Evolutionary conservation across 1,140 invertebrate species (phyloP).

Genomic region (honey bee (Apis mellifera)): DNA sequence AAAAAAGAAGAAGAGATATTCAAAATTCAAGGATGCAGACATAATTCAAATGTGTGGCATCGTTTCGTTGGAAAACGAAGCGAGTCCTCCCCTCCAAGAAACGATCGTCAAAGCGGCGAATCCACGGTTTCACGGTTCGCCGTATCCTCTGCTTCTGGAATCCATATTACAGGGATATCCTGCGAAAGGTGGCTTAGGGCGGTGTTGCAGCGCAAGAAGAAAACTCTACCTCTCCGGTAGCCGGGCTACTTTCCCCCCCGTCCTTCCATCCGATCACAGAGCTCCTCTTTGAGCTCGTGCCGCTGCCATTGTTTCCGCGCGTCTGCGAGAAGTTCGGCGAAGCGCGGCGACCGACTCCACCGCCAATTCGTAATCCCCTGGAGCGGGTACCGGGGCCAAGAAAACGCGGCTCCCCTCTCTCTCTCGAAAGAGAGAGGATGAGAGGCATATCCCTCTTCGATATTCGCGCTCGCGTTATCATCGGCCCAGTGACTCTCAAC

Average conservation of each 20-base stretch:
- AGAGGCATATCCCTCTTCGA: not conserved
- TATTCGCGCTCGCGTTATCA: not conserved
- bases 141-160: not conserved
- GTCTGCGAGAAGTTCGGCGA: slow-evolving; percentile 29
- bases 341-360: slow-evolving; percentile 61
- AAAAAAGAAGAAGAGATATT: too few relatives aligned
- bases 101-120: slow-evolving; percentile 23
- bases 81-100: not conserved
- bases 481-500: not conserved
- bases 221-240: slow-evolving; percentile 13
- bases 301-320: slow-evolving; percentile 60
- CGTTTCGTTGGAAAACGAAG: not conserved
- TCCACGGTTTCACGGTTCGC: slow-evolving; percentile 54
- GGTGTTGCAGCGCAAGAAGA: slow-evolving; percentile 36
- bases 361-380: slow-evolving; percentile 70
- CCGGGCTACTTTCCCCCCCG: not conserved
- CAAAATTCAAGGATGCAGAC: too few relatives aligned
- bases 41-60: too few relatives aligned
- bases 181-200: slow-evolving; percentile 38
- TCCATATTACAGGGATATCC: slow-evolving; percentile 27
- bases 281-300: slow-evolving; percentile 60
- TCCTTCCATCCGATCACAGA: slow-evolving; percentile 58
- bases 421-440: too few relatives aligned
- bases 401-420: slow-evolving; percentile 1
- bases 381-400: slow-evolving; percentile 19